Evolutionary conservation across 2,797 vertebrate genomes (phyloP), one percentile per base, ranked within the genome.

Genomic region (Rhinella marina): DNA sequence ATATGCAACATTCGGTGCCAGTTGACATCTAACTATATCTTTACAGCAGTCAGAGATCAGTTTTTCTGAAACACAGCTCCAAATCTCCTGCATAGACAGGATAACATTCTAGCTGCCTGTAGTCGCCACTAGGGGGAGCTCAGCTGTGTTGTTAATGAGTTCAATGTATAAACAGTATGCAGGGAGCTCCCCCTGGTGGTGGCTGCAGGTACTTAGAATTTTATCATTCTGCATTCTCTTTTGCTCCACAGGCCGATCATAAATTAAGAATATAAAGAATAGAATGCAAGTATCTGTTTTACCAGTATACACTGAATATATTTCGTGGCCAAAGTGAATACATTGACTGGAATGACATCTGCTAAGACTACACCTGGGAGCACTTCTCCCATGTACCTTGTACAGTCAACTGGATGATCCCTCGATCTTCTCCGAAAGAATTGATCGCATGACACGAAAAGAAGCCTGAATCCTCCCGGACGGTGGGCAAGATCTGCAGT

Each of bases 391-490:
- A 50, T 92, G 92, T 93, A 99, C 98, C 98, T 97, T 99, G 98
- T 89, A 99, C 98, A 27, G 98, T 99, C 90, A 99, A 96, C 93
- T 99, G 98, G 91, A 99, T 99, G 93, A 99, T 98, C 90, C 98
- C 98, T 90, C 98, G 95, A 92, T 99, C 98, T 93, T 99, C 98
- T 52, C 98, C 98, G 0, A 99, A 99, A 1, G 98, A 99, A 95
- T 99, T 99, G 93, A 99, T 99, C 86, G 98, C 98, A 0, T 99
- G 98, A 92, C 98, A 99, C 92, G 98, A 99, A 92, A 99, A 99
- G 93, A 99, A 99, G 25, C 98, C 98, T 0, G 98, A 99, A 93
- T 99, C 98, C 93, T 98, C 98, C 90, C 98, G 95, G 64, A 99
- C 97, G 0, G 98, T 98, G 29, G 98, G 98, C 94, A 99, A 95